phyloP scores from a whole-genome alignment of 2,113 vertebrate species.

The Sorex fumeus region DNA sequence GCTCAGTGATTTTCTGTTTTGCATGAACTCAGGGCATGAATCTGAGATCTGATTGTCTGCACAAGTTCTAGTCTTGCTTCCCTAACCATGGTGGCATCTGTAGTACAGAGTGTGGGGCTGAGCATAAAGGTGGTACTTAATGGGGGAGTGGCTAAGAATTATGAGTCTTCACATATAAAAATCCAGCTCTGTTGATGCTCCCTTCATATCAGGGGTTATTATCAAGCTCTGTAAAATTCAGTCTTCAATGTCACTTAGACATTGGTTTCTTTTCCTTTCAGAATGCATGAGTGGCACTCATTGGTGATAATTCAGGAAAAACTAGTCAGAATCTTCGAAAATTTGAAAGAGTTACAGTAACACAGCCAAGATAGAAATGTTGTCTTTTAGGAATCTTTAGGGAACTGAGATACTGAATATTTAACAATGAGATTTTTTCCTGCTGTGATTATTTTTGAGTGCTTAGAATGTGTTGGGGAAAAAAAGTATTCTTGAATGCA shows the following conservation, averaged over 20 bases:
- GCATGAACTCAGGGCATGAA: not conserved
- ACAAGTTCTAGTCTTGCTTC: not conserved
- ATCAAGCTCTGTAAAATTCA: not conserved
- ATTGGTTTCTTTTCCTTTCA: not conserved
- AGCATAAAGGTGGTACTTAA: accelerated
- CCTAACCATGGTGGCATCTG: accelerated
- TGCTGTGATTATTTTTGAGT: not conserved
- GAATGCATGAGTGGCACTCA: not conserved
- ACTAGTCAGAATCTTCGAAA: not conserved
- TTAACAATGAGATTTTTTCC: not conserved
- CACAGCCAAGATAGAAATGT: not conserved
- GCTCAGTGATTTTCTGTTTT: not conserved
- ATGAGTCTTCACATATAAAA: not conserved
- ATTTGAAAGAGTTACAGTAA: not conserved
- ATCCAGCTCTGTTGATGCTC: accelerated
- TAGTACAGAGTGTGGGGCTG: accelerated
- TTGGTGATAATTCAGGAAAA: not conserved
- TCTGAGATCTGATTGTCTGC: not conserved
- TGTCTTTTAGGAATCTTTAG: not conserved
- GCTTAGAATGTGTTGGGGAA: not conserved
- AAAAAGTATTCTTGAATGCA: not conserved
- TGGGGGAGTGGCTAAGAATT: accelerated
- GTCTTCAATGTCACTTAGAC: not conserved
- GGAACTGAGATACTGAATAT: not conserved
- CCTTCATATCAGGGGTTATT: not conserved